Conservation (phyloP, 2,888 invertebrate genomes). For the Drosophila antonietae region DNA sequence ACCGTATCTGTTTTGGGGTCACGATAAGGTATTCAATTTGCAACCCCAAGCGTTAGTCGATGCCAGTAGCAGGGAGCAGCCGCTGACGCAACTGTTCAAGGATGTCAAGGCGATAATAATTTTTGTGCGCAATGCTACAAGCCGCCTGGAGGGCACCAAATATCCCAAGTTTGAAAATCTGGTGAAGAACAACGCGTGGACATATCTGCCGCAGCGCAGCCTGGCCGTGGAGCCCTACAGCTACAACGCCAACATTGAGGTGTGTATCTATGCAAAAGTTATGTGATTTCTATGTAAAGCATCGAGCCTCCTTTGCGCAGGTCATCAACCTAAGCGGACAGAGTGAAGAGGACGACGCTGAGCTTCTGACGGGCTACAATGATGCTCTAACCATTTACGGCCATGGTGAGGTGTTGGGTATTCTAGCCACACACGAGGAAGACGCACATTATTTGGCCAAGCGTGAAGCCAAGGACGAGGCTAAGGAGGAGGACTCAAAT, state of each 20-base stretch:
- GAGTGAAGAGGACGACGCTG: slow-evolving; percentile 87
- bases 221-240: slow-evolving; percentile 87
- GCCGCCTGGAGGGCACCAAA: slow-evolving; percentile 86
- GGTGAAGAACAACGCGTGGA: slow-evolving; percentile 85
- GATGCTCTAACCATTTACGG: slow-evolving; percentile 87
- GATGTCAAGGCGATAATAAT: slow-evolving; percentile 87
- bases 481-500: slow-evolving; percentile 52
- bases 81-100: slow-evolving; percentile 86
- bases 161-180: slow-evolving; percentile 87
- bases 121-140: slow-evolving; percentile 87
- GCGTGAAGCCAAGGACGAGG: slow-evolving; percentile 76
- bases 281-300: neutral
- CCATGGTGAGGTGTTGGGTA: slow-evolving; percentile 86
- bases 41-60: slow-evolving; percentile 86
- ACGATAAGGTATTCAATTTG: slow-evolving; percentile 85
- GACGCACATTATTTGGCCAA: slow-evolving; percentile 82
- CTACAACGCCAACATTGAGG: slow-evolving; percentile 87
- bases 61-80: slow-evolving; percentile 85
- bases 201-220: slow-evolving; percentile 87
- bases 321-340: slow-evolving; percentile 85
- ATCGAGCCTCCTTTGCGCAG: slow-evolving; percentile 76
- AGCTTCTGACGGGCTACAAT: slow-evolving; percentile 87
- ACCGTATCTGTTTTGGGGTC: slow-evolving; percentile 87
- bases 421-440: slow-evolving; percentile 85
- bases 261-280: slow-evolving; percentile 49